phyloP scores from a whole-genome alignment of 2,797 vertebrate species.

The Melanotaenia parkinsoni region DNA sequence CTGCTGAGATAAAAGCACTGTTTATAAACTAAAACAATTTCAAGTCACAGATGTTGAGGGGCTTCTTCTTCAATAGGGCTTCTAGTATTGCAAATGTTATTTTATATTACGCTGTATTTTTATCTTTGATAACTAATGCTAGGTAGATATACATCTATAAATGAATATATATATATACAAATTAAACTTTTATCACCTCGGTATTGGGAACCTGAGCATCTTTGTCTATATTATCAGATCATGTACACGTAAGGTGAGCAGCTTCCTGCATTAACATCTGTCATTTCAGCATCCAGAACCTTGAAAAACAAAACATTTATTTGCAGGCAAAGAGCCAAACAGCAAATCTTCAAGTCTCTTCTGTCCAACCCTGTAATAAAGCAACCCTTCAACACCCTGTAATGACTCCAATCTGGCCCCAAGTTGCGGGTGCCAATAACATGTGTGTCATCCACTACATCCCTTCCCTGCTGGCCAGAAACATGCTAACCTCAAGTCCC shows the following conservation, averaged over 20 bases:
- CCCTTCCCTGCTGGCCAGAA: constrained; percentile 65
- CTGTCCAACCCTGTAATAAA: constrained; percentile 75
- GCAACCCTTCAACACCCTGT: constrained; percentile 72
- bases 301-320: constrained; percentile 39
- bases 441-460: constrained; percentile 69
- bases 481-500: constrained; percentile 61
- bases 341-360: constrained; percentile 66
- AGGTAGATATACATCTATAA: constrained; percentile 15
- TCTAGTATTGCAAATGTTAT: not conserved
- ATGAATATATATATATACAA: too few species aligned
- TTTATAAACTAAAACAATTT: not conserved
- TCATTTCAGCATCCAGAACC: constrained; percentile 30
- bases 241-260: constrained; percentile 35
- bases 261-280: constrained; percentile 58
- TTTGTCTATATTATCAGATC: constrained; percentile 40
- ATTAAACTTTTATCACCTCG: constrained; percentile 47
- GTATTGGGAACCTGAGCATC: constrained; percentile 5
- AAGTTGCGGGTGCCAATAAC: constrained; percentile 70
- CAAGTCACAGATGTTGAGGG: not conserved
- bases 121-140: not conserved
- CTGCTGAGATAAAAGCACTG: not conserved
- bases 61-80: not conserved
- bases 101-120: too few species aligned
- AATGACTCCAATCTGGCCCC: constrained; percentile 76
- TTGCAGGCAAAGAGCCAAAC: constrained; percentile 53